Base-by-base conservation (phyloP, 2,797 vertebrate genomes). In the Eulemur albifrons region DNA sequence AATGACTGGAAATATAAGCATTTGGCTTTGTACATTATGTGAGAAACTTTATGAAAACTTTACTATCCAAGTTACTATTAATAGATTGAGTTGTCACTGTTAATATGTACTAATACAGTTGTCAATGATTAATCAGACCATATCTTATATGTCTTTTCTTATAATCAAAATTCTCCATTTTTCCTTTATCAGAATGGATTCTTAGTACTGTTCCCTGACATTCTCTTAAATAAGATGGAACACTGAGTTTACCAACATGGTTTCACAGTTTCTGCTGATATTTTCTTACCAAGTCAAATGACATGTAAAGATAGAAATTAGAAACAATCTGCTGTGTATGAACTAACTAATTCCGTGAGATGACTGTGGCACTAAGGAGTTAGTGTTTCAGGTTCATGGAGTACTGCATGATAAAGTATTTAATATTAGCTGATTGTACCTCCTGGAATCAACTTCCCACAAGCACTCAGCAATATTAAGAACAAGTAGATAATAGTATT, bases 181-280 rank as follows among this genome's bases (percentile, higher is more conserved):
- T 92, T 84, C 1, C 9, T 82, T 65, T 54, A 97, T 88, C 7
- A 82, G n/a, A 77, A 92, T 81, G 21, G 30, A 61, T 87, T 95
- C 93, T 79, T 95, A 40, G 93, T 95, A 85, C 38, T 61, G 50
- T 93, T 96, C 72, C 73, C n/a, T 90, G 45, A 0, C 12, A 30
- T 95, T 95, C 9, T 80, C 35, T 86, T 93, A 93, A 94, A 93
- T 89, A 82, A 83, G 8, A 30, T 96, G 20, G 23, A 95, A 87
- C 38, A 97, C 91, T 69, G 75, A 94, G 80, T 85, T 92, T 86
- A 87, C 96, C 76, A 89, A 35, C 14, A 73, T 52, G 35, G 7
- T 67, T 96, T 75, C n/a, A 79, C 0, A 67, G 17, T 94, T 84
- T 91, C 32, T 73, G 17, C 32, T 90, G 40, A 87, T 84, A 4